Base-by-base conservation (phyloP, 2,797 vertebrate genomes). In the Pseudochirops cupreus region DNA sequence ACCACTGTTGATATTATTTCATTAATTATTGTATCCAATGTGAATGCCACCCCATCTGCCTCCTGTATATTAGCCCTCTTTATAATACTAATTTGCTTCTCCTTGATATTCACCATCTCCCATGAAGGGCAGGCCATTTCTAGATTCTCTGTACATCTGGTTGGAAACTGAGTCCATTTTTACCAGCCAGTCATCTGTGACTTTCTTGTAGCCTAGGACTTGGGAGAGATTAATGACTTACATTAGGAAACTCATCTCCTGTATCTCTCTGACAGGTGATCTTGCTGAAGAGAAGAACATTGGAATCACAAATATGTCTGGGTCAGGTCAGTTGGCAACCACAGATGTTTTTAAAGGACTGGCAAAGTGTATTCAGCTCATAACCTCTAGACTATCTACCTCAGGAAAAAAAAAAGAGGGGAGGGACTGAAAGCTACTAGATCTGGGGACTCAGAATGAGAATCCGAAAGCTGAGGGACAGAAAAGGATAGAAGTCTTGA, bases 11-110 rank as follows among this genome's bases (percentile, higher is more conserved):
- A 29, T n/a, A 0, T 24, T 82, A 24, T 46, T 10, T n/a, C 52
- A 11, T 0, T 4, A 24, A 2, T 12, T 7, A 0, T 7, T 0
- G 1, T 0, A 11, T 4, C 26, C 39, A 56, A 3, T 1, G 0
- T 16, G 26, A 39, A 13, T 0, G 2, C 0, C 91, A 91, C 28
- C 1, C 55, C 12, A 56, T 26, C 39, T 91, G 55, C 21, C 18
- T 6, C 0, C 3, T 24, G 7, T 82, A 46, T 39, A 26, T 46
- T 82, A 4, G 54, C 91, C 54, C 55, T 91, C 55, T 91, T 56
- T 26, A 1, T 0, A 55, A n/a, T 11, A 39, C 39, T 13, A 3
- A 56, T 56, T 28, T 55, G 12, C 6, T 33, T 13, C 39, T 82
- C 21, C 33, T 39, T 56, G 33, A 26, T 53, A 11, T 57, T 46